These are phyloP conservation scores for Mesocricetus auratus DNA, from an alignment of 2,113 vertebrate genomes.

Conservation along the genomic window DNA sequence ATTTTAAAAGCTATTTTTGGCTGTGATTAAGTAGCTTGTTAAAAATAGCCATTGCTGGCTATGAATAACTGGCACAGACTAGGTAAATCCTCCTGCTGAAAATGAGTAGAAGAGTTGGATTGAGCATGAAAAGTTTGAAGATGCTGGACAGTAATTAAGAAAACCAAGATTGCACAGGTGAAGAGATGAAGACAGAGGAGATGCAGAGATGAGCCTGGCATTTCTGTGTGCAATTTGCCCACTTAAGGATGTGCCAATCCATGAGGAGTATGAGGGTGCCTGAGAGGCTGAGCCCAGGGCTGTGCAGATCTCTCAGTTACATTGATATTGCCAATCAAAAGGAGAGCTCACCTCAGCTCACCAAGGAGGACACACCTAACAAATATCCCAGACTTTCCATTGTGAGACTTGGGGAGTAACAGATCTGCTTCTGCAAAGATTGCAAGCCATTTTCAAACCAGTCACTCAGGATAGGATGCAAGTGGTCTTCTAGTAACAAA, in stretches of 20 bases:
- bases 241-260: fast-evolving
- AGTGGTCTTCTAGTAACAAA: not conserved
- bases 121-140: not conserved
- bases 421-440: not conserved
- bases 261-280: not conserved
- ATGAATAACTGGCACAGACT: not conserved
- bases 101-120: not conserved
- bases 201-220: not conserved
- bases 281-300: not conserved
- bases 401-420: not conserved
- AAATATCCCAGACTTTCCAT: not conserved
- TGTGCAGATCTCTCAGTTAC: not conserved
- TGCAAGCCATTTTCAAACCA: not conserved
- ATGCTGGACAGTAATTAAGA: not conserved
- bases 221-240: not conserved
- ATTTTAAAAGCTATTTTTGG: not conserved
- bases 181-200: not conserved
- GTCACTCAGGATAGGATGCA: not conserved
- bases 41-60: slow-evolving; percentile 2
- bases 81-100: not conserved
- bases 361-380: not conserved
- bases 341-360: not conserved
- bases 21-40: not conserved
- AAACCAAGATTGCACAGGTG: not conserved
- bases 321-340: not conserved